Base-by-base conservation (phyloP, 2,797 vertebrate species). In the Manis crassicaudata region DNA sequence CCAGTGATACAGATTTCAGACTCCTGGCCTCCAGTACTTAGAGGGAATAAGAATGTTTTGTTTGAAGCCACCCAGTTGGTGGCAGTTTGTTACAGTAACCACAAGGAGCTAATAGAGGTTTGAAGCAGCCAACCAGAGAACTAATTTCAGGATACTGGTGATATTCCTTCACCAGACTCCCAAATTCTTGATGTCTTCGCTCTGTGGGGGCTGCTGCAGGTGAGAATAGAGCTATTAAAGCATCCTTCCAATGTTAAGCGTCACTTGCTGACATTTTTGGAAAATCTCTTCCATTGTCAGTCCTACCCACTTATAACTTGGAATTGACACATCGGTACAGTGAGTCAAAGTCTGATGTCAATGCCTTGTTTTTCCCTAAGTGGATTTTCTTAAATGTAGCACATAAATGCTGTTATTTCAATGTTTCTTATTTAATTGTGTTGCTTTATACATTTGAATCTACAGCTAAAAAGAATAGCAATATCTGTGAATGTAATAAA, bases 211-310 rank as follows among this genome's bases (percentile, higher is more conserved):
- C 90, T 88, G 92, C 80, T 83, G 86, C 27, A 62, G 65, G 70
- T 75, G 77, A 89, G 85, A 80, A 83, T 20, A 79, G 88, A 80
- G 75, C 83, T 87, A 87, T 79, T 68, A 75, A 91, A 83, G 23
- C 72, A 87, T 52, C 75, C 52, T 91, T 96, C 50, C 72, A 70
- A 46, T 32, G 46, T 65, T 20, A 72, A 87, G 80, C 62, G 58
- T 92, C 80, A 91, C 60, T 77, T 67, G 65, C 80, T 95, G 94
- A 96, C 89, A 96, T 88, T 96, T 95, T 35, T 18, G 70, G 43
- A 93, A 92, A 89, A 92, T 87, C 86, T 86, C 85, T 75, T 62
- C 77, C 94, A 95, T 88, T 94, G 95, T 96, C 82, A 96, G 93
- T 4, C 29, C 81, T 90, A 70, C 90, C 94, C 81, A 76, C 94